These are phyloP conservation scores for Tricholauxania praeusta DNA, from an alignment of 2,888 invertebrate genomes.

Conservation along the genomic window DNA sequence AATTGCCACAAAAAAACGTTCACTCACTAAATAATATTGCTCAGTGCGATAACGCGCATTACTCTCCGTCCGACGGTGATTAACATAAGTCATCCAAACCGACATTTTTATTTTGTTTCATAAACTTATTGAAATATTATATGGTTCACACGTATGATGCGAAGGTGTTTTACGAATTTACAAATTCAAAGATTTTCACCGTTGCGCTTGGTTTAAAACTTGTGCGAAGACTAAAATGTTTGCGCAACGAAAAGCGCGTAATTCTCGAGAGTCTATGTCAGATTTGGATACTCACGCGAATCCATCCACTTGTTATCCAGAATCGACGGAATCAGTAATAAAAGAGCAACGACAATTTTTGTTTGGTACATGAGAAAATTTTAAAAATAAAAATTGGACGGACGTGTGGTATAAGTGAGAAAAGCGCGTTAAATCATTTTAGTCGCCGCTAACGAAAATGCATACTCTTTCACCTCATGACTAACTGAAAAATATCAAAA, in stretches of 20 bases:
- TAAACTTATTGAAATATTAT: too few species aligned
- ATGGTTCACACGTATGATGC: neutral
- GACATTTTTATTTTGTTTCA: constrained; percentile 68
- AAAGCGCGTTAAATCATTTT: too few species aligned
- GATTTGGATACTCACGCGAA: constrained; percentile 11
- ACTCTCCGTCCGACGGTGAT: constrained; percentile 62
- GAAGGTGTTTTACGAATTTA: constrained; percentile 22
- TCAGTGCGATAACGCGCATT: constrained; percentile 62
- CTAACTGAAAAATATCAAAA: neutral
- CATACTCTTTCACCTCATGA: constrained; percentile 8
- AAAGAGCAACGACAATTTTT: neutral
- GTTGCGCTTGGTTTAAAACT: constrained; percentile 20
- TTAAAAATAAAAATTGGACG: neutral
- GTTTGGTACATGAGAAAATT: neutral
- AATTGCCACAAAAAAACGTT: too few species aligned
- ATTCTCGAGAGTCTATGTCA: neutral
- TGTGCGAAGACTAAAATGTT: constrained; percentile 30
- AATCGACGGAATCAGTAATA: neutral
- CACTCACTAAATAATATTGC: constrained; percentile 67
- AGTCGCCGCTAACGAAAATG: neutral
- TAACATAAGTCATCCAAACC: constrained; percentile 73
- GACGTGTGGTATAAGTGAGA: neutral
- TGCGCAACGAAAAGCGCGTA: constrained; percentile 13
- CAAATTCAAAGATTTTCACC: neutral
- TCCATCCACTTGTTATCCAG: constrained; percentile 14